Percentiles rank a stretch among this genome's conserved stretches.
Conservation (phyloP, 35 echinoderm and acorn worm species). For the Holothuria glaberrima region DNA sequence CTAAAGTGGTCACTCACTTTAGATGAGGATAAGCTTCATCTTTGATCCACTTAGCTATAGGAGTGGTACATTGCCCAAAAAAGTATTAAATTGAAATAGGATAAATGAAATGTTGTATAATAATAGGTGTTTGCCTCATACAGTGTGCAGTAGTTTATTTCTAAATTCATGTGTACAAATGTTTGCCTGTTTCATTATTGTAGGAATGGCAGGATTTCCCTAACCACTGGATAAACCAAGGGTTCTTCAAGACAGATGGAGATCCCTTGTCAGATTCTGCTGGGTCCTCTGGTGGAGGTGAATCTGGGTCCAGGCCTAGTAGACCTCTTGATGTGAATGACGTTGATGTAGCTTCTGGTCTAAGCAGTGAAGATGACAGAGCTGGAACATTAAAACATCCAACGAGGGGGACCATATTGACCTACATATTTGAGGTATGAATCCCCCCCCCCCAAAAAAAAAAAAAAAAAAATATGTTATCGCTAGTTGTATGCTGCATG, state of each 20-base stretch:
- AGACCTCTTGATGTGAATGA: conserved; percentile 38
- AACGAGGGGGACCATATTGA: conserved; percentile 75
- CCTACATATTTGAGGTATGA: conserved; percentile 93
- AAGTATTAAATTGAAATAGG: no score
- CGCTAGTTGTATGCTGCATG: no score
- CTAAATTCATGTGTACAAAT: no score
- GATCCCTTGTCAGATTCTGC: conserved; percentile 36
- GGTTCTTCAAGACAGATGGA: conserved; percentile 72
- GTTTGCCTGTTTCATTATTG: background rate
- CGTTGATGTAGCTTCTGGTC: conserved; percentile 66
- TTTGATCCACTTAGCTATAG: no score
- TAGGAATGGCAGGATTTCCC: conserved; percentile 95
- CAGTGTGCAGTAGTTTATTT: no score
- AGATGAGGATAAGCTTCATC: no score
- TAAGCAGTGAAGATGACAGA: conserved; percentile 81
- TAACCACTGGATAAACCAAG: conserved; percentile 70
- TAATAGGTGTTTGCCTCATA: no score
- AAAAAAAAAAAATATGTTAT: no score
- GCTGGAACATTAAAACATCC: conserved; percentile 86
- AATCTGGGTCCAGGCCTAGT: background rate
- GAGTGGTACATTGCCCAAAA: no score
- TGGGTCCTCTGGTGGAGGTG: background rate
- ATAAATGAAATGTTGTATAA: no score
- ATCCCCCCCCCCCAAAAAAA: no score
- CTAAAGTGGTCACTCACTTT: no score